phyloP scores from a whole-genome alignment of 2,113 vertebrate species.

The Sisor rabdophorus region DNA sequence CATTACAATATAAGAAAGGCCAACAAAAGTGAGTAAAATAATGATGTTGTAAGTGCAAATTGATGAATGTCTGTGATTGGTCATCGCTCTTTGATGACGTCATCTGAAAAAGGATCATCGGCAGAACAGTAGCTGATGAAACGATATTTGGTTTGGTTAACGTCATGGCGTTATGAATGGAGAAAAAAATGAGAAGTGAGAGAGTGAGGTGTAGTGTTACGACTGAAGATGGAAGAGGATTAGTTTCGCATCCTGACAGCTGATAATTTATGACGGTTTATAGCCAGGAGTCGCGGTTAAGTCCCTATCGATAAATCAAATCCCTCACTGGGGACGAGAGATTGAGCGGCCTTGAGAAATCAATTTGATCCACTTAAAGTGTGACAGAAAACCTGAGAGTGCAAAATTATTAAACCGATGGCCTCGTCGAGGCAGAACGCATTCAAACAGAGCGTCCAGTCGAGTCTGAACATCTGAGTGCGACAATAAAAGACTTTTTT shows the following conservation, averaged over 20 bases:
- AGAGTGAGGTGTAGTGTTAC: conserved; percentile 52
- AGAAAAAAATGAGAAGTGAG: conserved; percentile 9
- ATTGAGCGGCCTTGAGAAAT: conserved; percentile 52
- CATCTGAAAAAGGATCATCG: neutral
- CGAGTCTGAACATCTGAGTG: neutral
- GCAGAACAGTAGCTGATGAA: conserved; percentile 27
- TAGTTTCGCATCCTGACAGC: conserved; percentile 56
- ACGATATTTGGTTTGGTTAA: conserved; percentile 11
- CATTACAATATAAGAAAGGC: neutral
- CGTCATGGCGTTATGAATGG: neutral
- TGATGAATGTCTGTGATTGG: neutral
- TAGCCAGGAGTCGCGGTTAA: conserved; percentile 48
- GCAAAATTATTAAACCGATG: conserved; percentile 24
- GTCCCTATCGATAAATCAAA: conserved; percentile 63
- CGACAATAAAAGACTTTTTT: neutral
- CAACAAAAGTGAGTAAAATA: neutral
- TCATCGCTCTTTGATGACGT: conserved; percentile 4
- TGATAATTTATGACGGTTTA: conserved; percentile 67
- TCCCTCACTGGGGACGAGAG: conserved; percentile 32
- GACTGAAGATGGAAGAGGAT: conserved; percentile 53
- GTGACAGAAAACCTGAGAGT: conserved; percentile 25
- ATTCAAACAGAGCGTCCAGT: neutral
- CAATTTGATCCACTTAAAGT: conserved; percentile 48
- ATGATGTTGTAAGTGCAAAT: neutral
- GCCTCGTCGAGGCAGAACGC: neutral